Evolutionary conservation across 1,140 invertebrate genomes (phyloP).

Genomic region (Zophobas atratus): DNA sequence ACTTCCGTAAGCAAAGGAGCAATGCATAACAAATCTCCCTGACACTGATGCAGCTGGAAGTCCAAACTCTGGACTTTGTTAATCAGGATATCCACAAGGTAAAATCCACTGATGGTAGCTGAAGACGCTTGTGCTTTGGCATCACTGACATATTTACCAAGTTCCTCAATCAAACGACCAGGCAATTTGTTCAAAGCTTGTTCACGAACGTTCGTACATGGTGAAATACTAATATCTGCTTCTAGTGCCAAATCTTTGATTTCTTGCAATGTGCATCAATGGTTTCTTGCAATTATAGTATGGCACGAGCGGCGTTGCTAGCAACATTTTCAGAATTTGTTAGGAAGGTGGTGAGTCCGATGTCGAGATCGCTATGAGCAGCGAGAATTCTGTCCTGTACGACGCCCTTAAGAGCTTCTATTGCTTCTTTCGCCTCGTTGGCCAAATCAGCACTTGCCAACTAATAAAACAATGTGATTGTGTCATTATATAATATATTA

Average conservation of each 20-base stretch:
- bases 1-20: no score
- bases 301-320: no score
- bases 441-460: no score
- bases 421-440: no score
- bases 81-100: slow-evolving; percentile 5
- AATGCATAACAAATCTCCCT: neutral
- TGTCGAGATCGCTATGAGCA: no score
- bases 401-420: no score
- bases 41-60: neutral
- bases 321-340: no score
- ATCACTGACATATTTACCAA: neutral
- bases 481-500: no score
- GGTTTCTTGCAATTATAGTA: no score
- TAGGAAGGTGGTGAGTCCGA: no score
- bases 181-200: neutral
- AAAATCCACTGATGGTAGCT: neutral
- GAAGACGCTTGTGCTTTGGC: neutral
- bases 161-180: neutral
- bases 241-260: neutral
- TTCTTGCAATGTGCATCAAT: neutral
- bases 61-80: neutral
- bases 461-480: no score
- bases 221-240: neutral
- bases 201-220: slow-evolving; percentile 1
- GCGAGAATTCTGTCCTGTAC: no score